phyloP scores from a whole-genome alignment of 2,888 invertebrate genomes.

The Argyra leucocephala region DNA sequence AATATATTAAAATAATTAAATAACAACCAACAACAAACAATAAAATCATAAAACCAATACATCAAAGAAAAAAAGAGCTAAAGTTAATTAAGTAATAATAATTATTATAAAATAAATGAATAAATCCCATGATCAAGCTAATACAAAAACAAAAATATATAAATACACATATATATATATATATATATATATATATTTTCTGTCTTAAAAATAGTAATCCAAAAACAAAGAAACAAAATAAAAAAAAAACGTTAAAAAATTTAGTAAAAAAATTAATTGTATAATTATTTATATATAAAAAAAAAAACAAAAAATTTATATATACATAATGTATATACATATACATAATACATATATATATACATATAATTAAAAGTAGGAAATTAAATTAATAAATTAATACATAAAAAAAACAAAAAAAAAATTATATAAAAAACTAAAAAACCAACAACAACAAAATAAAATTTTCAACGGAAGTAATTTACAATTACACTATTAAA shows the following conservation, averaged over 20 bases:
- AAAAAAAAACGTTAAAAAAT: too few relatives aligned
- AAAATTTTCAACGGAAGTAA: constrained; percentile 2
- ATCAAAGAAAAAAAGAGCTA: too few relatives aligned
- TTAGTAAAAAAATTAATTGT: not conserved
- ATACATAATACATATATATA: too few relatives aligned
- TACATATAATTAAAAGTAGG: not conserved
- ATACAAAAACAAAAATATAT: not conserved
- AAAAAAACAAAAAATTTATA: not conserved
- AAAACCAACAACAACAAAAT: not conserved
- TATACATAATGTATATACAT: not conserved
- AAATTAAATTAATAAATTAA: too few relatives aligned
- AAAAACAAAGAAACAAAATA: not conserved
- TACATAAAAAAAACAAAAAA: not conserved
- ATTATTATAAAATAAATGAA: not conserved
- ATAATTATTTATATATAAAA: not conserved
- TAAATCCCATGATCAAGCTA: not conserved
- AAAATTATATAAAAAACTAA: not conserved
- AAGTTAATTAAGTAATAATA: not conserved
- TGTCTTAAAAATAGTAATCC: not conserved
- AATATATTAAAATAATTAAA: not conserved
- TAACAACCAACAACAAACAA: not conserved
- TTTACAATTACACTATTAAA: not conserved
- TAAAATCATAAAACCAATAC: not conserved
- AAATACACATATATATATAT: not conserved
- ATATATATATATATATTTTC: not conserved